phyloP scores from a whole-genome alignment of 2,797 vertebrate genomes.

The Rhynchotus rufescens region DNA sequence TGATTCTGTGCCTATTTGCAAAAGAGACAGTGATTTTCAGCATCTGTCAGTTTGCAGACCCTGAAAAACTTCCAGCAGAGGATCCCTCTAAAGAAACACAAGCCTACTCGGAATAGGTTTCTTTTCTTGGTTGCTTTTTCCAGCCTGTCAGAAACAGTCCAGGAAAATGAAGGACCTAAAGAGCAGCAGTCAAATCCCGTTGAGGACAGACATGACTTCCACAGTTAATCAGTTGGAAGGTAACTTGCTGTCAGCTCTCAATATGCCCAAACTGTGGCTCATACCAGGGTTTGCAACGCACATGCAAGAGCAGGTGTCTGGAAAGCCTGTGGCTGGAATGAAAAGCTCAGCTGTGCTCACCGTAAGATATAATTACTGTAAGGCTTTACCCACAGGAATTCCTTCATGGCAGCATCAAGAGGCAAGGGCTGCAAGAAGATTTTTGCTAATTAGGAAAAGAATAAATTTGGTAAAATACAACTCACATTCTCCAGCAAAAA shows the following conservation, averaged over 20 bases:
- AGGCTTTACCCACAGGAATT: background rate
- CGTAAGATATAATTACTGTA: background rate
- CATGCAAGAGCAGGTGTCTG: background rate
- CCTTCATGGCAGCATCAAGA: background rate
- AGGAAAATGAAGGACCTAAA: background rate
- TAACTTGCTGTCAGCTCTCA: background rate
- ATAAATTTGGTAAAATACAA: background rate
- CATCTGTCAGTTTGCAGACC: background rate
- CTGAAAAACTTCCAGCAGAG: background rate
- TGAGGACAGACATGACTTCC: background rate
- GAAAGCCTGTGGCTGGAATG: fast-evolving
- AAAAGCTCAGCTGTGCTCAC: background rate
- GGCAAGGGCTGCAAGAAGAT: background rate
- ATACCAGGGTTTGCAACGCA: background rate
- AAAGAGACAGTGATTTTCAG: background rate
- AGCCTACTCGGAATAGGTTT: background rate
- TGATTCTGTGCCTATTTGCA: conserved; percentile 21
- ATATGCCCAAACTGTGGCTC: background rate
- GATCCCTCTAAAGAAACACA: background rate
- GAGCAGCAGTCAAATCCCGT: background rate
- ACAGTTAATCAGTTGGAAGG: background rate
- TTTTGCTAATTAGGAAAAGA: background rate
- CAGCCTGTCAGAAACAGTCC: background rate
- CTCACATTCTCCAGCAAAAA: background rate
- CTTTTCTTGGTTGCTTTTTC: background rate